phyloP scores from a whole-genome alignment of 2,113 vertebrate genomes.

The Helogale parvula region DNA sequence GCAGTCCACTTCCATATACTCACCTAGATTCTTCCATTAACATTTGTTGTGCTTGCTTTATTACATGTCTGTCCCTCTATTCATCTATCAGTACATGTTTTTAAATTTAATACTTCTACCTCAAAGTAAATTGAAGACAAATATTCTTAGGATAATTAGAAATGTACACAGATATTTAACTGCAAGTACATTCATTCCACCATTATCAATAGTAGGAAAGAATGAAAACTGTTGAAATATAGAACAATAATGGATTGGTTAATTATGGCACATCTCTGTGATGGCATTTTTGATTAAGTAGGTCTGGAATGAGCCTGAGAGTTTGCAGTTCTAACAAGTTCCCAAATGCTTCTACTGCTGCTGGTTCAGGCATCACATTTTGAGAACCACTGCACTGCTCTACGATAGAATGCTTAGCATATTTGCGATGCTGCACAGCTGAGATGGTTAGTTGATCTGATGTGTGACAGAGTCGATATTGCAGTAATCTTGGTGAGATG shows the following conservation, averaged over 20 bases:
- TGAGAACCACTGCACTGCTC: background rate
- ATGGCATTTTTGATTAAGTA: background rate
- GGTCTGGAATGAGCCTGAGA: background rate
- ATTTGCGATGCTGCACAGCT: background rate
- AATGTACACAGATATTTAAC: background rate
- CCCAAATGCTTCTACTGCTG: background rate
- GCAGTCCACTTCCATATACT: background rate
- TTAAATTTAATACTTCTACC: background rate
- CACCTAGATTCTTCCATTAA: background rate
- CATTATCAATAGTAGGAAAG: background rate
- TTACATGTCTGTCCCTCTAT: background rate
- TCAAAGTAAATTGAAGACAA: background rate
- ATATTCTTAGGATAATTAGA: conserved; percentile 22
- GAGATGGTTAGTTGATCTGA: background rate
- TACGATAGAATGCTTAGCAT: background rate
- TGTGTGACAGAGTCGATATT: background rate
- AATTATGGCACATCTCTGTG: background rate
- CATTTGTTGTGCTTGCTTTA: background rate
- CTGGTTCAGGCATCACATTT: background rate
- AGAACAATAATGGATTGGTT: background rate
- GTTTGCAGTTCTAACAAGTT: background rate
- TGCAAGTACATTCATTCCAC: background rate
- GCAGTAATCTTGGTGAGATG: background rate
- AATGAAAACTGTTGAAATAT: background rate
- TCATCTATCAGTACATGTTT: background rate